phyloP scores from a whole-genome alignment of 37 sponge, comb jelly and placozoan species.

The Axinella damicornis region DNA sequence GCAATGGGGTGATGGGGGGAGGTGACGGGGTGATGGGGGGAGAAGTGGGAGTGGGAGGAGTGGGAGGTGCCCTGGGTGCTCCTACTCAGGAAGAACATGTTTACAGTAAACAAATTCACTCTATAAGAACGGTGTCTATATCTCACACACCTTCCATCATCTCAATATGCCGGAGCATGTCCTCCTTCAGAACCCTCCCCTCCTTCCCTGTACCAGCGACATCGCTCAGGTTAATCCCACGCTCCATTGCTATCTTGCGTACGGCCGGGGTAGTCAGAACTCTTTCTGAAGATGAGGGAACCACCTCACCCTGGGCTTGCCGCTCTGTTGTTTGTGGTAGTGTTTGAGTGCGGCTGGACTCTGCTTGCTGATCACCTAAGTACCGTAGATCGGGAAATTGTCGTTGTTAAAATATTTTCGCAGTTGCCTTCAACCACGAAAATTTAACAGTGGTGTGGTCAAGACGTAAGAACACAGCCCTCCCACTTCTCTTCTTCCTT shows the following conservation, averaged over 20 bases:
- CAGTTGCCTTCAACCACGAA: too few relatives aligned
- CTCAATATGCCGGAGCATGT: conserved; percentile 70
- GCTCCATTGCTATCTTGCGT: conserved; percentile 84
- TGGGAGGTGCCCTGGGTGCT: background rate
- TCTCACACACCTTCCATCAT: background rate
- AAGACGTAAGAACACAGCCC: too few relatives aligned
- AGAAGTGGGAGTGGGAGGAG: background rate
- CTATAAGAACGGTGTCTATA: too few relatives aligned
- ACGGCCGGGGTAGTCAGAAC: conserved; percentile 95
- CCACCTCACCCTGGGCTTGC: background rate
- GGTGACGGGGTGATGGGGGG: conserved; percentile 11
- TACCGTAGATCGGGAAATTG: too few relatives aligned
- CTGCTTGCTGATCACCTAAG: too few relatives aligned
- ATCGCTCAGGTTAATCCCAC: conserved; percentile 67
- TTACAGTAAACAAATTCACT: too few relatives aligned
- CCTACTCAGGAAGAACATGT: too few relatives aligned
- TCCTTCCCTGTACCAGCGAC: conserved; percentile 89
- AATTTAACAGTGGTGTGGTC: too few relatives aligned
- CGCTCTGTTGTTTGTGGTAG: background rate
- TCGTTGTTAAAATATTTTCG: too few relatives aligned
- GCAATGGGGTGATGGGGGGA: conserved; percentile 13
- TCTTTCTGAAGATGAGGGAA: conserved; percentile 26
- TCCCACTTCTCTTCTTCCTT: too few relatives aligned
- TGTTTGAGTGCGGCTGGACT: too few relatives aligned
- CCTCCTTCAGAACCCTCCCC: conserved; percentile 95